Evolutionary conservation across 37 sponge, comb jelly and placozoan genomes (phyloP).

Genomic region (Eunapius fragilis): DNA sequence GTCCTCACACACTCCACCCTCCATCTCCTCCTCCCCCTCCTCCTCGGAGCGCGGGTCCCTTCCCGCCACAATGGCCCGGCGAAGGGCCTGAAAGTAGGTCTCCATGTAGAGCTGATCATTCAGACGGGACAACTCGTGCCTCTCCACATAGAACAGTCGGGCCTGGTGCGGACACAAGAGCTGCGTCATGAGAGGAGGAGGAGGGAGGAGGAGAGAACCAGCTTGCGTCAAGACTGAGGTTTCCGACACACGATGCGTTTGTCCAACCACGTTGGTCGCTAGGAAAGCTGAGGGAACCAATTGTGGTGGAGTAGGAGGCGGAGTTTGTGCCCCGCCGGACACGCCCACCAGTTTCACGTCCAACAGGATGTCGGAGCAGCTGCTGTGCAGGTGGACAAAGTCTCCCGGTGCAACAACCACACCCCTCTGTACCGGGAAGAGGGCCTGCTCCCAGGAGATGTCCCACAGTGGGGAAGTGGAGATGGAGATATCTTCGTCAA

Average conservation of each 20-base stretch:
- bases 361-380: conserved; percentile 56
- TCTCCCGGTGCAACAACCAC: conserved; percentile 27
- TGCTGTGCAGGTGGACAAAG: conserved; percentile 22
- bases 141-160: conserved; percentile 31
- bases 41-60: neutral
- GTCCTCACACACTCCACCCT: neutral
- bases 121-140: conserved; percentile 33
- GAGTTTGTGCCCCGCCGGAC: neutral
- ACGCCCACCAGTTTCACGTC: conserved; percentile 18
- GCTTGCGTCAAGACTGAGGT: neutral
- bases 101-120: conserved; percentile 46
- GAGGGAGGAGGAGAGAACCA: neutral
- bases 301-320: neutral
- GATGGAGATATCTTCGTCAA: conserved; percentile 34
- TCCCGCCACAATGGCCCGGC: conserved; percentile 1
- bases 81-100: neutral
- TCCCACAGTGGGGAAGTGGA: conserved; percentile 52
- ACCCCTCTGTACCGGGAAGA: conserved; percentile 38
- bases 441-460: conserved; percentile 80
- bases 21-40: neutral
- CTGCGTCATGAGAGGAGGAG: neutral
- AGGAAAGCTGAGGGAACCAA: neutral
- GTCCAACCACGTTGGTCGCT: too few species aligned
- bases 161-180: neutral
- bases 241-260: neutral